Percentiles rank a stretch among this genome's conserved stretches.
These are phyloP conservation scores for Syngnathoides biaculeatus DNA, from an alignment of 2,113 vertebrate species.

Conservation along the genomic window DNA sequence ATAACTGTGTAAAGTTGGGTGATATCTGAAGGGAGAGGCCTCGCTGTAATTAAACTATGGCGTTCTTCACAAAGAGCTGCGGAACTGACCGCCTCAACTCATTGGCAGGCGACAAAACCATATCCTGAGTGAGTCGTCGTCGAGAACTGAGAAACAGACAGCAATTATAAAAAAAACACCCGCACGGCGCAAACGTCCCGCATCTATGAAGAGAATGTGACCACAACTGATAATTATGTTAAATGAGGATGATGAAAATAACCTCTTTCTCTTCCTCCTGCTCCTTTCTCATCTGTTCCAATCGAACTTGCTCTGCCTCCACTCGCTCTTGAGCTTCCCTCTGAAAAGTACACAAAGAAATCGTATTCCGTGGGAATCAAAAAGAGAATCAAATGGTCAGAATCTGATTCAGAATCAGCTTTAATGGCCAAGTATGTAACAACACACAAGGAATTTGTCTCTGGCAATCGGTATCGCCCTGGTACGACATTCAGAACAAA, in stretches of 20 bases:
- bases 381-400: not conserved
- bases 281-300: conserved; percentile 92
- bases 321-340: conserved; percentile 96
- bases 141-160: conserved; percentile 21
- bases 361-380: conserved; percentile 8
- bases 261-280: conserved; percentile 98
- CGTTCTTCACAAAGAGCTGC: conserved; percentile 25
- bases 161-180: not conserved
- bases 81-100: conserved; percentile 19
- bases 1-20: conserved; percentile 61
- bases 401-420: no score
- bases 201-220: not conserved
- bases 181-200: not conserved
- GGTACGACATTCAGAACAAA: no score
- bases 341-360: conserved; percentile 59
- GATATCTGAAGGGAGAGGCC: conserved; percentile 31
- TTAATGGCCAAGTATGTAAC: no score
- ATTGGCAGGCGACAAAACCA: conserved; percentile 41
- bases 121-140: conserved; percentile 47
- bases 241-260: not conserved
- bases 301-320: conserved; percentile 93
- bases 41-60: conserved; percentile 51
- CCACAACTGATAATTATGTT: conserved; percentile 1
- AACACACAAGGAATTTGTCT: no score
- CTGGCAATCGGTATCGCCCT: no score